Evolutionary conservation across 2,113 vertebrate species (phyloP).

Genomic region (Sinocyclocheilus rhinocerous): DNA sequence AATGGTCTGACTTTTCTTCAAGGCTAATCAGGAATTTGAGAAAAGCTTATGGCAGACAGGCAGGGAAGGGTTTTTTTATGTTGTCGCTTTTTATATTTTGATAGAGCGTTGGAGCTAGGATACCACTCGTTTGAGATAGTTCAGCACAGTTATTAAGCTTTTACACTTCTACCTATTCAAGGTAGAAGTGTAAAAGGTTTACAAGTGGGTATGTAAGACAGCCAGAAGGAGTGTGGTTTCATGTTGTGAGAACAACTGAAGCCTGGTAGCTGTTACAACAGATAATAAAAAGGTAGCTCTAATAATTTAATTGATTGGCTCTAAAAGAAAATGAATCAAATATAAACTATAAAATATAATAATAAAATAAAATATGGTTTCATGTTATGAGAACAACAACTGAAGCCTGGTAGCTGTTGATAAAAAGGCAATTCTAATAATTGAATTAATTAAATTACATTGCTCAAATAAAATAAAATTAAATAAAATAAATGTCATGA

Average conservation of each 20-base stretch:
- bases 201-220: slow-evolving; percentile 1
- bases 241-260: neutral
- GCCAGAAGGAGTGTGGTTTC: neutral
- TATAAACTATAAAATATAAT: neutral
- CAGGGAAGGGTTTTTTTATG: neutral
- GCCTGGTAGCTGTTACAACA: neutral
- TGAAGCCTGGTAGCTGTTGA: neutral
- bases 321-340: neutral
- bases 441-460: neutral
- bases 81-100: neutral
- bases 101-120: neutral
- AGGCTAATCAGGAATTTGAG: slow-evolving; percentile 4
- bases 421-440: neutral
- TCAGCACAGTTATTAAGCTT: slow-evolving; percentile 32
- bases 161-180: slow-evolving; percentile 26
- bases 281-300: neutral
- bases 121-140: neutral
- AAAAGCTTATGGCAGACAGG: neutral
- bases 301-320: neutral
- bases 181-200: slow-evolving; percentile 27
- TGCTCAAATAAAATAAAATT: neutral
- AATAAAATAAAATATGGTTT: neutral
- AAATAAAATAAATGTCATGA: neutral
- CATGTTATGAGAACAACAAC: neutral
- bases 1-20: slow-evolving; percentile 9